Evolutionary conservation across 1,140 invertebrate genomes (phyloP).

Genomic region (Armadillidium nasatum): DNA sequence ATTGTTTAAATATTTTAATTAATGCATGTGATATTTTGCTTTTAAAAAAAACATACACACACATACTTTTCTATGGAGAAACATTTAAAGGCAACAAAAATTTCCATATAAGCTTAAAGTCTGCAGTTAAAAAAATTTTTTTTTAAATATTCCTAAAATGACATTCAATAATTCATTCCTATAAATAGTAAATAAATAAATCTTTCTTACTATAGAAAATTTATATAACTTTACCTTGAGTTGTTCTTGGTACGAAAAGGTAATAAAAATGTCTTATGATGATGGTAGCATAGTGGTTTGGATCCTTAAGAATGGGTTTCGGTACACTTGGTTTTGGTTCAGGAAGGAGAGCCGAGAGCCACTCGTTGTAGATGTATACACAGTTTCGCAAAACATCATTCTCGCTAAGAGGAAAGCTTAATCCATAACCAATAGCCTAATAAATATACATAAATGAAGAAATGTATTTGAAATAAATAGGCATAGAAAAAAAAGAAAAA

Average conservation of each 20-base stretch:
- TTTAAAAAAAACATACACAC: too few species aligned
- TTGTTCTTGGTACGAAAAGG: conserved; percentile 87
- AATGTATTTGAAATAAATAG: not conserved
- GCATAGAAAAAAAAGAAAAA: not conserved
- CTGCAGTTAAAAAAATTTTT: too few species aligned
- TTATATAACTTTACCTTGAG: conserved; percentile 64
- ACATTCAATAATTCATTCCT: too few species aligned
- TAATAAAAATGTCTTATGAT: conserved; percentile 92
- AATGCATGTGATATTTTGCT: too few species aligned
- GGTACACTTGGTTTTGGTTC: conserved; percentile 76
- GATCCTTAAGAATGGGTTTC: conserved; percentile 76
- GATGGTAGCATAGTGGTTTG: conserved; percentile 83
- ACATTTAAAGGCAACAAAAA: too few species aligned
- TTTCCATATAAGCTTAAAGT: too few species aligned
- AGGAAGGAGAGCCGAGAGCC: conserved; percentile 81
- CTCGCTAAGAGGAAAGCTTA: conserved; percentile 81
- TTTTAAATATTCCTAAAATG: too few species aligned
- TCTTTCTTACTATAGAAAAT: too few species aligned
- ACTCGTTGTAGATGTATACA: conserved; percentile 94
- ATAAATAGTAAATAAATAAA: too few species aligned
- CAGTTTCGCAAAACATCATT: conserved; percentile 93
- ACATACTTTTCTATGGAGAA: too few species aligned
- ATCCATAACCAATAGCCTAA: conserved; percentile 63
- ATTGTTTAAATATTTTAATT: too few species aligned
- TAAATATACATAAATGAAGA: not conserved